Evolutionary conservation across 2,113 vertebrate genomes (phyloP).

Genomic region (pig (Sus scrofa)): DNA sequence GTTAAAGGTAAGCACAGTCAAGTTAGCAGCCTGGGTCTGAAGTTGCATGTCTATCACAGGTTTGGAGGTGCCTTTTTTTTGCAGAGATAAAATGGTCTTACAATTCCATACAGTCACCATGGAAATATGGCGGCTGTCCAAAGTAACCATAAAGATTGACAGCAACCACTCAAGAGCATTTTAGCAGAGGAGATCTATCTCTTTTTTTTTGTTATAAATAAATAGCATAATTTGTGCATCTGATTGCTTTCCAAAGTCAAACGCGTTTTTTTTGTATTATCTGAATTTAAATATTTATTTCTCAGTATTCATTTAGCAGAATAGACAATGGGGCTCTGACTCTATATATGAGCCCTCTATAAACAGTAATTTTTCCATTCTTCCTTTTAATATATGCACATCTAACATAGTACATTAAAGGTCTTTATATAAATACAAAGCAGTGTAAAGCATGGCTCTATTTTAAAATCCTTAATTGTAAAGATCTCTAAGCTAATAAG

Average conservation of each 20-base stretch:
- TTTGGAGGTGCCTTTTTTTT: slow-evolving; percentile 63
- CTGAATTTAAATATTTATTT: slow-evolving; percentile 53
- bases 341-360: neutral
- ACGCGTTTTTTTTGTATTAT: slow-evolving; percentile 14
- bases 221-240: slow-evolving; percentile 31
- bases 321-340: neutral
- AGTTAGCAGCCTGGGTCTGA: neutral
- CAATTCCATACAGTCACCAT: slow-evolving; percentile 65
- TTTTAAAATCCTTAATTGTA: slow-evolving; percentile 1
- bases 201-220: neutral
- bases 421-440: slow-evolving; percentile 12
- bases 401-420: neutral
- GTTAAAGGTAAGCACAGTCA: neutral
- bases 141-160: slow-evolving; percentile 53
- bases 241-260: slow-evolving; percentile 34
- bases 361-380: neutral
- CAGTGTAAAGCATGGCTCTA: neutral
- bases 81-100: slow-evolving; percentile 48
- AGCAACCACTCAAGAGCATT: slow-evolving; percentile 5
- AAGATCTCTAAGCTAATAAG: slow-evolving; percentile 31
- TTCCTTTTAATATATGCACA: neutral
- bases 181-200: neutral
- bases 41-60: neutral
- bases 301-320: neutral
- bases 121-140: slow-evolving; percentile 62